phyloP scores from a whole-genome alignment of 1,140 invertebrate genomes.

The Cydia amplana region DNA sequence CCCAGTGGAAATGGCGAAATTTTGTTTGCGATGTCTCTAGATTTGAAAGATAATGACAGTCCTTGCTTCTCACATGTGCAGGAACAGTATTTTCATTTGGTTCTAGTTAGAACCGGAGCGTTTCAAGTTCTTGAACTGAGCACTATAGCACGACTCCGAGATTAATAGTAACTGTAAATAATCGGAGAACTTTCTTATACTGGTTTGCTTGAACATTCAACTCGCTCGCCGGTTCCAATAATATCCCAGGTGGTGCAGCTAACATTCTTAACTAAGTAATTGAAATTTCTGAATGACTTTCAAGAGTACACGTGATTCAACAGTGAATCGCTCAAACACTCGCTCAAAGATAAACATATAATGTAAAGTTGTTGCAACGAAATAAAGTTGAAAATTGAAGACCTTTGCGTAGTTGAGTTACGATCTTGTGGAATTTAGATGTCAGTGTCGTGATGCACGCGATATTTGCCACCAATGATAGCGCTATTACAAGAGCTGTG shows the following conservation, averaged over 20 bases:
- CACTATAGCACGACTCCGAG: too few species aligned
- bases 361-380: neutral
- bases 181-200: neutral
- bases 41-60: neutral
- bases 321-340: neutral
- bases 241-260: slow-evolving; percentile 4
- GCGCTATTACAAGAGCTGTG: neutral
- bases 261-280: slow-evolving; percentile 9
- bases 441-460: neutral
- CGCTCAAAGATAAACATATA: neutral
- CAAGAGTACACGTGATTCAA: neutral
- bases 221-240: neutral
- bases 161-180: too few species aligned
- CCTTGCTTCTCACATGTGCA: neutral
- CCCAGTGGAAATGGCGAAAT: neutral
- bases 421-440: neutral
- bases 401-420: neutral
- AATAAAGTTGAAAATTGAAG: neutral
- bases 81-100: too few species aligned
- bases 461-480: neutral
- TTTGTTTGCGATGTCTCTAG: neutral
- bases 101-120: too few species aligned
- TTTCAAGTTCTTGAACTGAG: too few species aligned
- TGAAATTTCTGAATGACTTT: slow-evolving; percentile 14
- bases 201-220: neutral